Conservation (phyloP, 2,113 vertebrate genomes). For the Gopherus evgoodei region DNA sequence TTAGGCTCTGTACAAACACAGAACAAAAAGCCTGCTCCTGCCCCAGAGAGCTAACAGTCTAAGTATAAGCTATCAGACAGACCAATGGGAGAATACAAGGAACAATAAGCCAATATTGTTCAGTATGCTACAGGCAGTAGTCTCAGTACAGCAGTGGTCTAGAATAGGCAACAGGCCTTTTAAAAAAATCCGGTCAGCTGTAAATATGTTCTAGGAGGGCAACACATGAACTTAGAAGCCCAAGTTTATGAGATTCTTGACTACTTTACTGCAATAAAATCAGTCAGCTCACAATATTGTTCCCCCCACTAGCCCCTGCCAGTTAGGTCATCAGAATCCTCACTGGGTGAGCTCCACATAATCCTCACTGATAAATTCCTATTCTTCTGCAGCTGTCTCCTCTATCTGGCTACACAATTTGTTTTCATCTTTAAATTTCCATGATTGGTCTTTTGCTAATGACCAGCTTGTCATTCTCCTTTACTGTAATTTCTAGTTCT, state of each 20-base stretch:
- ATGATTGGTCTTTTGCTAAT: neutral
- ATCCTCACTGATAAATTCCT: neutral
- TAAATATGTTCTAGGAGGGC: neutral
- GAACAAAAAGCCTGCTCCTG: neutral
- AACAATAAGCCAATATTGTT: neutral
- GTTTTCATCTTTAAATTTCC: neutral
- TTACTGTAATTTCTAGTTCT: neutral
- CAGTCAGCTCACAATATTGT: neutral
- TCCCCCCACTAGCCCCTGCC: neutral
- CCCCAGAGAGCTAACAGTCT: neutral
- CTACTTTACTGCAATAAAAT: neutral
- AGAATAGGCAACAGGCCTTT: neutral
- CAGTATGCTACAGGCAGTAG: neutral
- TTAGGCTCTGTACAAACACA: neutral
- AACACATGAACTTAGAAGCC: neutral
- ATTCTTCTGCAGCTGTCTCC: neutral
- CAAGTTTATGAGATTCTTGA: fast-evolving
- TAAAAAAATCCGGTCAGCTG: neutral
- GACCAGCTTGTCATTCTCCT: neutral
- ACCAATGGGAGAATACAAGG: neutral
- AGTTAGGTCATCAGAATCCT: constrained; percentile 4
- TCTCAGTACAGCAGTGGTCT: neutral
- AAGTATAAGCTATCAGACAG: neutral
- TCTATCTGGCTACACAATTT: neutral
- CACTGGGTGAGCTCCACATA: neutral